These are phyloP conservation scores for Eugnorisma glareosa DNA, from an alignment of 2,888 invertebrate genomes.

Conservation along the genomic window DNA sequence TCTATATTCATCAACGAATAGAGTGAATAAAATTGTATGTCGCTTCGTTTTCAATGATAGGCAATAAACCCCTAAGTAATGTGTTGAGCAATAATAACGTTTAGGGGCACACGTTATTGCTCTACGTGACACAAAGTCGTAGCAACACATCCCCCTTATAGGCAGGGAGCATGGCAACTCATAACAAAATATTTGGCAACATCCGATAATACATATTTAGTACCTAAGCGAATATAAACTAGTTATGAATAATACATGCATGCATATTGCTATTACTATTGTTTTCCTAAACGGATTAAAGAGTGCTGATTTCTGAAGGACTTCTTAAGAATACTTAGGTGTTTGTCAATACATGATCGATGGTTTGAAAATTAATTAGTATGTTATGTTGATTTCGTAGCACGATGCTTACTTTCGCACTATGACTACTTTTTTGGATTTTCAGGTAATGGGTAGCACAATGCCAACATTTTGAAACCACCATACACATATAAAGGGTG, in stretches of 20 bases:
- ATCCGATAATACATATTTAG: constrained; percentile 35
- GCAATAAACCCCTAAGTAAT: constrained; percentile 28
- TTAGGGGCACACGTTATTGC: constrained; percentile 32
- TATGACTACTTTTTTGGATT: too few relatives aligned
- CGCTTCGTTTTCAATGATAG: constrained; percentile 26
- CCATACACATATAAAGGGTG: too few relatives aligned
- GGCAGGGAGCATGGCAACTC: constrained; percentile 39
- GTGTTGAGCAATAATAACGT: constrained; percentile 41
- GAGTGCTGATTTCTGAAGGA: neutral
- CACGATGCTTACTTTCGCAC: too few relatives aligned
- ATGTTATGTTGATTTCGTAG: too few relatives aligned
- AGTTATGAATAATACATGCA: constrained; percentile 52
- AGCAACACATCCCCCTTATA: constrained; percentile 21
- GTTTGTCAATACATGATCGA: neutral
- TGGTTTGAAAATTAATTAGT: neutral
- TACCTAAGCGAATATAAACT: constrained; percentile 43
- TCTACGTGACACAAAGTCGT: constrained; percentile 42
- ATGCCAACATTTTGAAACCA: too few relatives aligned
- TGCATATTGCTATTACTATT: constrained; percentile 23
- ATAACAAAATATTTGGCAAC: constrained; percentile 56
- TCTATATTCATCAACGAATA: too few relatives aligned
- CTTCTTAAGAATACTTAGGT: neutral
- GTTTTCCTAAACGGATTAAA: constrained; percentile 31
- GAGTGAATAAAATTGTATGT: constrained; percentile 8
- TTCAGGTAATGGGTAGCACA: too few relatives aligned